Base-by-base conservation (phyloP, 37 sponge, comb jelly and placozoan species). In the Beroe forskalii region DNA sequence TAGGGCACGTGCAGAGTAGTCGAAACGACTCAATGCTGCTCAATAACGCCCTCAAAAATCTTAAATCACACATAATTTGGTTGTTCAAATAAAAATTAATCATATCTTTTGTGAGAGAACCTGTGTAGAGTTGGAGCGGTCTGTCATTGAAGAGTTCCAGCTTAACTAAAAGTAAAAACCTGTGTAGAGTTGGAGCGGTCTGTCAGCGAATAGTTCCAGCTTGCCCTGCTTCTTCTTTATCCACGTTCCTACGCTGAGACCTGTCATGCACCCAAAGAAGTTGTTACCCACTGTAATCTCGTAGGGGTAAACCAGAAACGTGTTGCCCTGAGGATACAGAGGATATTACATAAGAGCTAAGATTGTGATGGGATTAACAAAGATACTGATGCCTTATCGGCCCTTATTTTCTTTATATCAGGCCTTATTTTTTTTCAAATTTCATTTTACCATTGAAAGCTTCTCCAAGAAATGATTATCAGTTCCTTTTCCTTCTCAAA, bases 191-290 rank as follows among this genome's bases (percentile, higher is more conserved):
- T 35, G 44, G 55, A 80, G 35, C 0, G 86, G 86, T 41, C 31
- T 39, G 22, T 80, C 86, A 28, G 86, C 0, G 1, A 80, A 42
- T 1, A 80, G 86, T 23, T 80, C 30, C 40, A 80, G 0, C 14
- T 39, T 24, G 3, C 23, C 4, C 12, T 12, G 12, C 12, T 8
- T 28, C 4, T 24, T 20, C 28, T 43, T 8, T 12, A 80, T 80
- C 86, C 86, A 80, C 12, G 86, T 80, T 42, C 86, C 86, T 22
- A 80, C 48, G 42, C 86, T 80, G n/a, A 80, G 55, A 9, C 86
- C 86, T 4, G 55, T 80, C 86, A 80, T 80, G 20, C 86, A 80
- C 27, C 86, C 86, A 38, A 9, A 44, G 86, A 33, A 80, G 30
- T 44, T 80, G 30, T 80, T 48, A n/a, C 86, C 86, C 1, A 80